Conservation (phyloP, 2,113 vertebrate genomes). For the Oxyura jamaicensis region DNA sequence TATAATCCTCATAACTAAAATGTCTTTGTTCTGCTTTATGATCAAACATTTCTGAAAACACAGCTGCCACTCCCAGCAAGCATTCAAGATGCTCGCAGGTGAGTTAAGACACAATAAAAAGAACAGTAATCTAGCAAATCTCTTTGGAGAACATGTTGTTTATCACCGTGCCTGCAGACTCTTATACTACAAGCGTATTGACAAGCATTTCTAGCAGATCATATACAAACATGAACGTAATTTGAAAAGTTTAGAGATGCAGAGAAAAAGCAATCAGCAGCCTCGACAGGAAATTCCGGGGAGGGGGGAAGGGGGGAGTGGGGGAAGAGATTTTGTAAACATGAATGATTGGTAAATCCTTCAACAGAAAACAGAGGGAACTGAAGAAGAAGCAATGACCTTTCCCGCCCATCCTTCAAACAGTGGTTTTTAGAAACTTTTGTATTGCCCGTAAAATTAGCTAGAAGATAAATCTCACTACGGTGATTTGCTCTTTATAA, state of each 20-base stretch:
- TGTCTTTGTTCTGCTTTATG: constrained; percentile 30
- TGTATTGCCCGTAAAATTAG: constrained; percentile 53
- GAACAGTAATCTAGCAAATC: constrained; percentile 43
- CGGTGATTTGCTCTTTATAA: constrained; percentile 66
- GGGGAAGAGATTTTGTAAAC: neutral
- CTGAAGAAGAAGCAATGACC: constrained; percentile 41
- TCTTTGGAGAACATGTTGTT: constrained; percentile 38
- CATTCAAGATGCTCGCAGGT: constrained; percentile 37
- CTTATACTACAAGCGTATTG: constrained; percentile 10
- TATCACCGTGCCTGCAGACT: constrained; percentile 52
- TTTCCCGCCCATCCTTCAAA: constrained; percentile 16
- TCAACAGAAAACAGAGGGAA: neutral
- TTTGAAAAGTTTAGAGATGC: constrained; percentile 18
- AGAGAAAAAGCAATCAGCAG: constrained; percentile 22
- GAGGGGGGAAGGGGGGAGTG: neutral
- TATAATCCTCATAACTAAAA: constrained; percentile 33
- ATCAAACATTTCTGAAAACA: constrained; percentile 37
- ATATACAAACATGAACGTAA: constrained; percentile 26
- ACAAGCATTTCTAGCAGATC: constrained; percentile 40
- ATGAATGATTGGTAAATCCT: constrained; percentile 2
- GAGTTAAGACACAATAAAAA: constrained; percentile 55
- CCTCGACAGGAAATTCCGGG: neutral
- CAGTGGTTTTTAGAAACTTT: constrained; percentile 38
- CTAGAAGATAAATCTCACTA: constrained; percentile 58
- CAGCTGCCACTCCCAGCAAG: constrained; percentile 32